phyloP scores from a whole-genome alignment of 2,113 vertebrate species.

The Opisthocomus hoazin region DNA sequence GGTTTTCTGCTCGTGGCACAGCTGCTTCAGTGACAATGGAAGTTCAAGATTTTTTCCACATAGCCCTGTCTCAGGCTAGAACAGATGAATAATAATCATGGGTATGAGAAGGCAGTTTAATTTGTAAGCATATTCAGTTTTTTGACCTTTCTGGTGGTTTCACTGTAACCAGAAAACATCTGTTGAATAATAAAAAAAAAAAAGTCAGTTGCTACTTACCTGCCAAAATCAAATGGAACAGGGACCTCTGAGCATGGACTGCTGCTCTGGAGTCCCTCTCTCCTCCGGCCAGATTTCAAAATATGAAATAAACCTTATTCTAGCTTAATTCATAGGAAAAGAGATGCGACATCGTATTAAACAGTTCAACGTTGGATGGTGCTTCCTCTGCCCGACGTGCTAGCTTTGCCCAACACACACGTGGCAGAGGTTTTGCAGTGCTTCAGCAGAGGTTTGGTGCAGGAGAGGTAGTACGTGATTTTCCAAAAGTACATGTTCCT shows the following conservation, averaged over 20 bases:
- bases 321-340: background rate
- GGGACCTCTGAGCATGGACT: background rate
- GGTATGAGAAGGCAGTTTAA: background rate
- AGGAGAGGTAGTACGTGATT: background rate
- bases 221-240: fast-evolving
- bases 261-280: background rate
- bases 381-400: fast-evolving
- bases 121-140: background rate
- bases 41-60: background rate
- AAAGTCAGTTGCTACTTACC: background rate
- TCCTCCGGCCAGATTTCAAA: background rate
- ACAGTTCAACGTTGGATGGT: fast-evolving
- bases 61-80: background rate
- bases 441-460: background rate
- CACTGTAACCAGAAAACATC: background rate
- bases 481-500: background rate
- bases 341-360: fast-evolving
- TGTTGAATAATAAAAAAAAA: background rate
- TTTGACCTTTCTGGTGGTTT: background rate
- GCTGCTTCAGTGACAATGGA: background rate
- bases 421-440: background rate
- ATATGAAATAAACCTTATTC: background rate
- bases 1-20: background rate
- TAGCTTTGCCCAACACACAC: background rate
- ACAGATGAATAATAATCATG: background rate